Evolutionary conservation across 1,140 invertebrate species (phyloP), one percentile per base, ranked within the genome.

Genomic region (Cotesia chilonis): DNA sequence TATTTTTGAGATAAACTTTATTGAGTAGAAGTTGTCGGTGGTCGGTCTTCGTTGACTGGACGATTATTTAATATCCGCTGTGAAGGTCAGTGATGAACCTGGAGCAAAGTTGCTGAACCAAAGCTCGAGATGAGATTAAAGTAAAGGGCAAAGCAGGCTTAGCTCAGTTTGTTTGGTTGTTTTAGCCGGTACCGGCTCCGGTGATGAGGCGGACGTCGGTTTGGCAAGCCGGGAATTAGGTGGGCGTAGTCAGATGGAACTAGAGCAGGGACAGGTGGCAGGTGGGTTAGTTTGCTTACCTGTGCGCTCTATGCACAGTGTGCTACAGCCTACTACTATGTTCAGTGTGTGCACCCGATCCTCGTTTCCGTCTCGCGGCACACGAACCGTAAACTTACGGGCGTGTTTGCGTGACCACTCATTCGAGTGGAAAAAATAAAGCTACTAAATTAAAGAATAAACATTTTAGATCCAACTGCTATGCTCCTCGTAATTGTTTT

Each of bases 351-450:
- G 41, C 41, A 47, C 78, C 74, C 63, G 76, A 68, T 55, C 9
- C 67, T 54, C 74, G 79, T 71, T 83, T 83, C 81, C 81, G 80
- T 81, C 77, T 75, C 73, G 69, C 75, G 76, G 68, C 77, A 77
- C 37, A 70, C 76, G 75, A 77, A 80, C 79, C 82, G 82, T 83
- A 78, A 83, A 83, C 81, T 80, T 72, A 80, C 80, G 76, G 76
- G 77, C 75, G 69, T 72, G 69, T 54, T 65, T 59, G 61, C 54
- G 71, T 71, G 67, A 68, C 54, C 17, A 41, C 12, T 68, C 54
- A 68, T 68, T 68, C 66, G 66, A 68, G 47, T 68, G 66, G 51
- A 68, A 68, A 68, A 65, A 68, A 68, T 51, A 17, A 47, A 66
- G 20, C 20, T 14, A 17, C 41, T 47, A 47, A 66, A 66, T 66